Evolutionary conservation across 2,113 vertebrate species (phyloP).

Genomic region (Prinia subflava): DNA sequence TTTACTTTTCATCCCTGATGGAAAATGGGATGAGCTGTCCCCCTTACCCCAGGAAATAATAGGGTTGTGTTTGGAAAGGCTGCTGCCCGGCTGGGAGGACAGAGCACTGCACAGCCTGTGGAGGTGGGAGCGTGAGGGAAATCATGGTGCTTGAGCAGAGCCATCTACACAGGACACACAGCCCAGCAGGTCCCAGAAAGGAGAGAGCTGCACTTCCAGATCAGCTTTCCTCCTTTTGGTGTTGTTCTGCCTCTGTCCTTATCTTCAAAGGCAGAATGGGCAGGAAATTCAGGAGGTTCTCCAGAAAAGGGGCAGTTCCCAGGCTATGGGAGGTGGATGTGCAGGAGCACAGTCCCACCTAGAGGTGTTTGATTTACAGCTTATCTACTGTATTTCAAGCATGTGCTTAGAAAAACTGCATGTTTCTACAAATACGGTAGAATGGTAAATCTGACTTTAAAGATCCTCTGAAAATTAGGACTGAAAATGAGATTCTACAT

Average conservation of each 20-base stretch:
- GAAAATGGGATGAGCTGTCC: slow-evolving; percentile 14
- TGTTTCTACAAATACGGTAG: not conserved
- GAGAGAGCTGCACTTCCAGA: not conserved
- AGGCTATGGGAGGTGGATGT: not conserved
- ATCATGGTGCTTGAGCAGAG: not conserved
- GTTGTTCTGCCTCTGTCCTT: not conserved
- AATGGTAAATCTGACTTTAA: not conserved
- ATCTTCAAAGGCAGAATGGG: not conserved
- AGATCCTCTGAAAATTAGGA: not conserved
- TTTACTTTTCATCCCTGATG: slow-evolving; percentile 23
- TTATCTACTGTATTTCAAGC: not conserved
- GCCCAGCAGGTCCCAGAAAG: not conserved
- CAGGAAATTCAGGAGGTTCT: not conserved
- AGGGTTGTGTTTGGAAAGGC: not conserved
- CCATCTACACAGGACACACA: not conserved
- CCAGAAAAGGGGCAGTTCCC: not conserved
- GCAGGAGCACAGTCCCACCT: not conserved
- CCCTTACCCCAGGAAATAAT: slow-evolving; percentile 2
- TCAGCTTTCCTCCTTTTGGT: not conserved
- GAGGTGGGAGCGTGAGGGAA: not conserved
- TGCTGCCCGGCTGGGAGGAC: slow-evolving; percentile 17
- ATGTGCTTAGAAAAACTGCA: not conserved
- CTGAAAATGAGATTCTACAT: not conserved
- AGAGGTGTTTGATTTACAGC: not conserved
- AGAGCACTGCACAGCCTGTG: not conserved